A percentile compares a stretch with the other conserved stretches of the same genome.
Conservation (phyloP, 2,888 invertebrate species). For the Zaprionus obscuricornis region DNA sequence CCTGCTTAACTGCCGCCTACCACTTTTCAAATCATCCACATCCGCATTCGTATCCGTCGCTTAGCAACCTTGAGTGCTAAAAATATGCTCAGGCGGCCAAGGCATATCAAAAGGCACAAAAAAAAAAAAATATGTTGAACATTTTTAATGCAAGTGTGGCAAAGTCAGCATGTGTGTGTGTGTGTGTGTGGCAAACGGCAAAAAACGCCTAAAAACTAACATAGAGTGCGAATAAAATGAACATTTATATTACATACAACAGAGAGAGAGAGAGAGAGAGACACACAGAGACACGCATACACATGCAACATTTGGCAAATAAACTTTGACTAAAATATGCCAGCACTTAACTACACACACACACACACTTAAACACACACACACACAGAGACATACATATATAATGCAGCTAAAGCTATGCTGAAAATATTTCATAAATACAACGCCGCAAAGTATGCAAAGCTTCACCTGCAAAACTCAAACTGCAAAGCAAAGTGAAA, state of each 20-base stretch:
- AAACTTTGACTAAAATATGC: too few species aligned
- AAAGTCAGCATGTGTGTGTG: constrained; percentile 3
- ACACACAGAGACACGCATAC: background rate
- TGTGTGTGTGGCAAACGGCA: too few species aligned
- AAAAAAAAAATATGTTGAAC: constrained; percentile 48
- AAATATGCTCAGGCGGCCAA: constrained; percentile 61
- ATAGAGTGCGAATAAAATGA: constrained; percentile 45
- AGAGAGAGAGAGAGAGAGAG: background rate
- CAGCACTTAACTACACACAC: too few species aligned
- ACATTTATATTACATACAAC: constrained; percentile 43
- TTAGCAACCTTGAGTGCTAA: constrained; percentile 65
- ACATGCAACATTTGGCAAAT: too few species aligned
- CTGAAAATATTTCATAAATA: constrained; percentile 19
- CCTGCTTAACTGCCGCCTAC: constrained; percentile 58
- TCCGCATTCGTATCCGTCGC: constrained; percentile 70
- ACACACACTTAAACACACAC: constrained; percentile 6
- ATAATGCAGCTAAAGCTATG: background rate
- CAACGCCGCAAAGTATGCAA: background rate
- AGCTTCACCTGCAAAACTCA: too few species aligned
- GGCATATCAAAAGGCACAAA: constrained; percentile 61
- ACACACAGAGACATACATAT: background rate
- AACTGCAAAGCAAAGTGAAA: too few species aligned
- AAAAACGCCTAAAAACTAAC: constrained; percentile 40
- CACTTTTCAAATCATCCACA: constrained; percentile 75
- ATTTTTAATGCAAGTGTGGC: constrained; percentile 59